Base-by-base conservation (phyloP, 2,888 invertebrate genomes). In the Cylloceria caligata region DNA sequence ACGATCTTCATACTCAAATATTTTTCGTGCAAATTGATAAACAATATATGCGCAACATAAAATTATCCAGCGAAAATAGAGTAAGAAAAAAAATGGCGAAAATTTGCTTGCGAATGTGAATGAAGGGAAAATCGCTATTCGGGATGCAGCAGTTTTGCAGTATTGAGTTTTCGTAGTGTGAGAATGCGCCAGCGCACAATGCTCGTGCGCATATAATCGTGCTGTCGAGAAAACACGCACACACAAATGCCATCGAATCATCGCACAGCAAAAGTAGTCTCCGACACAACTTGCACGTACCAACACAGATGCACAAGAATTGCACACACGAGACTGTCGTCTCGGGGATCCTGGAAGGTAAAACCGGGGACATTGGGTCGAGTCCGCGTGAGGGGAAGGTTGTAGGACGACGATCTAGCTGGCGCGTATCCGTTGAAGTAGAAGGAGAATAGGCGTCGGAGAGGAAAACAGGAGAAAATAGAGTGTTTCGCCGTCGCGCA, bases 401-500 rank as follows among this genome's bases (percentile, higher is more conserved):
- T 6, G 39, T n/a, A 34, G 62, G 62, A 16, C 49, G 72, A 74
- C 27, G 67, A 73, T 67, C 72, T 30, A 13, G 47, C 21, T 11
- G 39, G 47, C 39, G 45, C 21, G 78, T 62, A 65, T 42, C 30
- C 34, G 62, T 19, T 11, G 34, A 39, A 45, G 69, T 64, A 24
- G 62, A 11, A 45, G 45, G 62, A 60, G 71, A 30, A 39, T 60
- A 65, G 19, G 27, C n/a, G 30, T 5, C 6, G n/a, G 5, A 39
- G 39, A 34, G 47, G 49, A 55, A 65, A 62, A 24, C 72, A 75
- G 74, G 65, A 55, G 80, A 85, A 84, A 83, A 81, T 84, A 87
- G 88, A 85, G 64, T 19, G 87, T 87, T 84, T 71, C 84, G 80
- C 55, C 52, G 45, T 68, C 64, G 45, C 67, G 49, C 57, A 65